Evolutionary conservation across 2,797 vertebrate genomes (phyloP).

Genomic region (Ataeniobius toweri): DNA sequence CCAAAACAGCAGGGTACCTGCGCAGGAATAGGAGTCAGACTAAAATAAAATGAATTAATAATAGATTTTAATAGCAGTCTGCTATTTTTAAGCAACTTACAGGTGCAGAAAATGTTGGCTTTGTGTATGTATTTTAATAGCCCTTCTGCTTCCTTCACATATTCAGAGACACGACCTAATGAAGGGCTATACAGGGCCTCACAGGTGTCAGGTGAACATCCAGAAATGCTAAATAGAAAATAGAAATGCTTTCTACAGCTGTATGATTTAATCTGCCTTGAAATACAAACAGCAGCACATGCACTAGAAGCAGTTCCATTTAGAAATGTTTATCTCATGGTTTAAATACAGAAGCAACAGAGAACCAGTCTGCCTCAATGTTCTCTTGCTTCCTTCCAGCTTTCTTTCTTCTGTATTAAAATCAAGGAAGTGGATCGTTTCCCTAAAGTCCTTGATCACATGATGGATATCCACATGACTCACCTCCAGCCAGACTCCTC

Average conservation of each 20-base stretch:
- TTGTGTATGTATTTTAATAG: background rate
- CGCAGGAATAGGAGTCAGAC: too few species aligned
- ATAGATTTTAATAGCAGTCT: too few species aligned
- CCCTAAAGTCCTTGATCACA: background rate
- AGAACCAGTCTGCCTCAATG: background rate
- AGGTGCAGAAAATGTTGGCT: too few species aligned
- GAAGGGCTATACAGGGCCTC: background rate
- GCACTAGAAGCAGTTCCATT: background rate
- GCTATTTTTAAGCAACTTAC: too few species aligned
- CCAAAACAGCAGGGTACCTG: too few species aligned
- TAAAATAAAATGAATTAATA: too few species aligned
- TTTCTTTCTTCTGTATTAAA: slow-evolving; percentile 1
- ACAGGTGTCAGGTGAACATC: background rate
- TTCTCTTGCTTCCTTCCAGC: slow-evolving; percentile 7
- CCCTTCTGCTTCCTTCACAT: background rate
- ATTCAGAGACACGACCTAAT: background rate
- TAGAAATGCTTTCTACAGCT: background rate
- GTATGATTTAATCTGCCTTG: background rate
- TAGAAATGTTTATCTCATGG: too few species aligned
- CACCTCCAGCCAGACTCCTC: background rate
- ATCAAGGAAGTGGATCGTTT: slow-evolving; percentile 6
- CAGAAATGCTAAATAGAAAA: background rate
- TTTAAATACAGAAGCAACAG: background rate
- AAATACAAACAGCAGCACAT: background rate
- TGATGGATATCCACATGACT: background rate